Conservation (phyloP, 1,140 invertebrate species). For the Stenopsyche tienmushanensis region DNA sequence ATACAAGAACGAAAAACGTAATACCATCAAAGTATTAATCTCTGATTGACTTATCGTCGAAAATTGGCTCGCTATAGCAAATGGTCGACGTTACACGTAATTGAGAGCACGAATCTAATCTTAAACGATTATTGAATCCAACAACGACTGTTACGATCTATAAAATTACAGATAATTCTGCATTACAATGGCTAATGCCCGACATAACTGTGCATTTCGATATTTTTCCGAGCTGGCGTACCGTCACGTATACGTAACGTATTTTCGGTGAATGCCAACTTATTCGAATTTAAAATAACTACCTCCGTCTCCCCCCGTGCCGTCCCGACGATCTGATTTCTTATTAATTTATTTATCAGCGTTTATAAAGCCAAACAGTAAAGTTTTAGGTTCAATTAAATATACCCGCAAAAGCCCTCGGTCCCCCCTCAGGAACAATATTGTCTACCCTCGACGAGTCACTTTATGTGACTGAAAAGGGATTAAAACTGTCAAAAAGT, state of each 20-base stretch:
- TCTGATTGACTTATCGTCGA: too few relatives aligned
- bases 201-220: constrained; percentile 12
- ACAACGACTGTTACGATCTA: constrained; percentile 4
- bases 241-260: too few relatives aligned
- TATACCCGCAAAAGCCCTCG: background rate
- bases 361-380: constrained; percentile 17
- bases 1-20: background rate
- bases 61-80: background rate
- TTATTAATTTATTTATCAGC: constrained; percentile 16
- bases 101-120: constrained; percentile 25
- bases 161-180: constrained; percentile 8
- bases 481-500: constrained; percentile 28
- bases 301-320: too few relatives aligned
- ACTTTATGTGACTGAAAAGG: constrained; percentile 9
- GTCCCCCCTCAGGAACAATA: constrained; percentile 8
- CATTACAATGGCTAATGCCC: background rate
- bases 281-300: too few relatives aligned
- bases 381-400: constrained; percentile 27
- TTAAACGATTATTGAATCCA: constrained; percentile 10
- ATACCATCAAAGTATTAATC: too few relatives aligned
- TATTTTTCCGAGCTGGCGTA: too few relatives aligned
- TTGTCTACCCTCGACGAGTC: background rate
- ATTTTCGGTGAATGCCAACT: too few relatives aligned
- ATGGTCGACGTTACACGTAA: constrained; percentile 2
- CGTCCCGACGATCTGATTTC: background rate